Evolutionary conservation across 2,888 invertebrate species (phyloP), one percentile per base, ranked within the genome.

Genomic region (Apamea anceps): DNA sequence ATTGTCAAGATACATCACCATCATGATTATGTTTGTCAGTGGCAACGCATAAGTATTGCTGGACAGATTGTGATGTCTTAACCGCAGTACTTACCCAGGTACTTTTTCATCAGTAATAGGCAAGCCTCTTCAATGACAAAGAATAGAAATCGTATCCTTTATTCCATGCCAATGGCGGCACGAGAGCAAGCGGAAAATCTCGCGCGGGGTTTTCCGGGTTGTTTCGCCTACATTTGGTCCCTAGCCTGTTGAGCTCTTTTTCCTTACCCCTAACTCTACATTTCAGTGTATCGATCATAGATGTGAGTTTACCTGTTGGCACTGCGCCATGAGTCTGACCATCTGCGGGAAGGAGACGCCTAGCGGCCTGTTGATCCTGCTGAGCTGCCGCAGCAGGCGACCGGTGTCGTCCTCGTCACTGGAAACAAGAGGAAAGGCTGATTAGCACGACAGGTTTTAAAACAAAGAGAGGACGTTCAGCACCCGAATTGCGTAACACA

Each of bases 251-350:
- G n/a, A 12, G 21, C 45, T 8, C 28, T 18, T 21, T 42, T 65
- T 28, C 65, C 45, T 72, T 45, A 42, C 21, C 13, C 21, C 13
- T 8, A 42, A 15, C 18, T 6, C 2, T 71, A 21, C 13, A 32
- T 15, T 13, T 12, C 15, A 70, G n/a, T 18, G 1, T 18, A 63
- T 0, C 4, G 8, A 7, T 63, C 10, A 32, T 18, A 62, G 62
- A 63, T 62, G 62, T 72, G 37, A 12, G 63, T 97, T 80, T 85
- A 98, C 97, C 93, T 97, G 97, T 91, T 98, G 98, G 90, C 99
- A 99, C 91, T 98, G 98, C n/a, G 97, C 94, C 98, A 99, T 98
- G 66, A 99, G 97, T 88, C 97, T 97, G 81, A 98, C 96, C 98
- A 99, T 99, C 94, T 98, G 98, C 3, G 96, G 94, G 93, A 99